phyloP scores from a whole-genome alignment of 2,888 invertebrate genomes.

The Ormyrus pomaceus region DNA sequence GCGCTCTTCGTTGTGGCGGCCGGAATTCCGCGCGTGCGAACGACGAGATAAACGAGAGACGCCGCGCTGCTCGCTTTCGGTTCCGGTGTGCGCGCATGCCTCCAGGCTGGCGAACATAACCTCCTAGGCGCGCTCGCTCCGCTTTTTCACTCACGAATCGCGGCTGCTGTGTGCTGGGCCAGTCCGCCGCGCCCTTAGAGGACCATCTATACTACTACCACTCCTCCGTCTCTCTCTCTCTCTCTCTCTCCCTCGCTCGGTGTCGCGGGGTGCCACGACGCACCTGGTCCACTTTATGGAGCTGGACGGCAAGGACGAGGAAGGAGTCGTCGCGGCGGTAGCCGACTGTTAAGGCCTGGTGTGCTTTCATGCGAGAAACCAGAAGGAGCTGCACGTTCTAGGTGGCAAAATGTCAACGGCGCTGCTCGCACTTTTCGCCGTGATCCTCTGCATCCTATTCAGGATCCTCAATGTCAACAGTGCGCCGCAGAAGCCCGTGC shows the following conservation, averaged over 20 bases:
- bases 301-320: neutral
- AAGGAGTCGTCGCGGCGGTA: neutral
- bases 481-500: conserved; percentile 86
- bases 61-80: neutral
- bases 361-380: no score
- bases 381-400: neutral
- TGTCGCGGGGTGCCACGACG: neutral
- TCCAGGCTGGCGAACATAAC: no score
- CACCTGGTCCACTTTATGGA: neutral
- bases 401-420: conserved; percentile 84
- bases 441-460: conserved; percentile 89
- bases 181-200: no score
- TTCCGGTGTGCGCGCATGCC: neutral
- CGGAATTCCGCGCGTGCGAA: no score
- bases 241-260: no score
- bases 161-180: neutral
- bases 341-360: neutral
- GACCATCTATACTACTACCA: no score
- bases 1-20: no score
- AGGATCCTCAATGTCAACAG: conserved; percentile 91
- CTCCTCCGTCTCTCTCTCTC: no score
- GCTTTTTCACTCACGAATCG: neutral
- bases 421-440: conserved; percentile 86
- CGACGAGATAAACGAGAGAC: neutral
- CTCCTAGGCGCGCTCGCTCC: no score